A percentile compares a stretch with the other conserved stretches of the same genome.
phyloP scores from a whole-genome alignment of 2,113 vertebrate genomes.

The Pluvianellus socialis region DNA sequence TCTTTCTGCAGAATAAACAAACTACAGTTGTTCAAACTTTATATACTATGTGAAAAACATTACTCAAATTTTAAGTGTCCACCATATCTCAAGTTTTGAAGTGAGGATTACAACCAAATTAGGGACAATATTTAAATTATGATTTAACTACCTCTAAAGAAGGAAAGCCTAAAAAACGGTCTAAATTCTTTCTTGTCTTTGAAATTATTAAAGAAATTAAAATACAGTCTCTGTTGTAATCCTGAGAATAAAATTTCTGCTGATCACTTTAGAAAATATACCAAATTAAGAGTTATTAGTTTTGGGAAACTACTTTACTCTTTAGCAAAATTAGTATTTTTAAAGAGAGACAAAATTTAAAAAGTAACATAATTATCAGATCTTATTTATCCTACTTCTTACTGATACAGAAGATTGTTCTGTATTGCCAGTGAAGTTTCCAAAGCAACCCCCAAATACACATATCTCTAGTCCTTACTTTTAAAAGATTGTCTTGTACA shows the following conservation, averaged over 20 bases:
- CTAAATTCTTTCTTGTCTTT: neutral
- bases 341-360: neutral
- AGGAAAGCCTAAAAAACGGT: neutral
- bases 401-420: neutral
- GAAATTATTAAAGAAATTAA: neutral
- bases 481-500: neutral
- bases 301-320: neutral
- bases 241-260: neutral
- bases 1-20: neutral
- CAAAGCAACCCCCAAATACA: neutral
- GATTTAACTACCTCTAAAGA: neutral
- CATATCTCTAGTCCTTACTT: neutral
- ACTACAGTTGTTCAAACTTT: neutral
- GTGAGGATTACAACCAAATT: neutral
- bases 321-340: neutral
- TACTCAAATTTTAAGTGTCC: neutral
- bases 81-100: neutral
- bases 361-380: neutral
- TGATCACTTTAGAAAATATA: neutral
- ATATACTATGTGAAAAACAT: neutral
- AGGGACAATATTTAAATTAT: neutral
- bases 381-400: neutral
- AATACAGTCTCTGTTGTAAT: neutral
- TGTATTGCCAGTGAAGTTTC: neutral
- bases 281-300: neutral